A percentile compares a stretch with the other conserved stretches of the same genome.
phyloP scores from a whole-genome alignment of 2,797 vertebrate species.

The Aphelocoma californica region DNA sequence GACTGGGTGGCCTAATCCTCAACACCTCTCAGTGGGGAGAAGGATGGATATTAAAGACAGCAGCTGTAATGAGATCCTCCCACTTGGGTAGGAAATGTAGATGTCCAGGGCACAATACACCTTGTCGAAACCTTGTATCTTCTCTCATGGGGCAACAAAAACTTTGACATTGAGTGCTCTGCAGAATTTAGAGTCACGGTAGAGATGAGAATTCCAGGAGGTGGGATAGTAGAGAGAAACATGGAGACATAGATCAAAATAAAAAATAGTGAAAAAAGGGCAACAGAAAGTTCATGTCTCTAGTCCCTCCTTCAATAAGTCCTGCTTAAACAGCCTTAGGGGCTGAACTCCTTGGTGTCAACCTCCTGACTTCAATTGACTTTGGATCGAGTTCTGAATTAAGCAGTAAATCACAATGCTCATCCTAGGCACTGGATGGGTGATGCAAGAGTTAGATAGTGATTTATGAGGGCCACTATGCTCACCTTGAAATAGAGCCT shows the following conservation, averaged over 20 bases:
- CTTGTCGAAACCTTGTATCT: neutral
- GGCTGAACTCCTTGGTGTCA: neutral
- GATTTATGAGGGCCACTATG: conserved; percentile 36
- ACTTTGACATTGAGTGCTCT: neutral
- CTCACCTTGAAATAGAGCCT: conserved; percentile 34
- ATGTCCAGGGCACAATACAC: neutral
- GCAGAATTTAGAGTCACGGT: neutral
- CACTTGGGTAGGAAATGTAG: neutral
- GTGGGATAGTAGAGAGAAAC: neutral
- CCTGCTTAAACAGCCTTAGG: conserved; percentile 15
- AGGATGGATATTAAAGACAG: neutral
- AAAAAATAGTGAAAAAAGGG: neutral
- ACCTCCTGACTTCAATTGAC: conserved; percentile 46
- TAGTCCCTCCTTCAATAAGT: neutral
- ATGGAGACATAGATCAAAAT: neutral
- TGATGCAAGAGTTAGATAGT: conserved; percentile 33
- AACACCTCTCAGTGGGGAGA: neutral
- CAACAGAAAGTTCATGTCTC: neutral
- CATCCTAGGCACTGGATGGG: neutral
- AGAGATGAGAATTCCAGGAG: neutral
- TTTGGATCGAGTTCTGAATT: neutral
- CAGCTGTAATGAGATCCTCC: neutral
- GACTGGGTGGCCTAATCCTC: neutral
- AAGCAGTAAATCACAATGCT: conserved; percentile 50
- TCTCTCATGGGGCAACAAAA: neutral